phyloP scores from a whole-genome alignment of 2,797 vertebrate species.

The Malacoctenus gilli region DNA sequence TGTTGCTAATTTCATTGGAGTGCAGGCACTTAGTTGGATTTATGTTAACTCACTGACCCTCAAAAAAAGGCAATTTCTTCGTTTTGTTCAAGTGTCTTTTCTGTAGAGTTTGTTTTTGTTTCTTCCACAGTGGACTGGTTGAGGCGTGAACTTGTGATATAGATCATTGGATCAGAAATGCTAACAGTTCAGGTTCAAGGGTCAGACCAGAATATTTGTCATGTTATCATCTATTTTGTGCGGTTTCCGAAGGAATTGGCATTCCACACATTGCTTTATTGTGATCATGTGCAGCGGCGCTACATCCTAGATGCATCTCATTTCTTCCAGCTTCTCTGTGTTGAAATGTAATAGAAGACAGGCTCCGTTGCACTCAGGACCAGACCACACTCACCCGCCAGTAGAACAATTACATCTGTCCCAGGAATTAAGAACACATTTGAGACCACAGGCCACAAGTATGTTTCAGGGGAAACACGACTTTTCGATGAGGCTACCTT shows the following conservation, averaged over 20 bases:
- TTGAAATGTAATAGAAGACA: slow-evolving; percentile 57
- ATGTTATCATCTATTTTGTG: slow-evolving; percentile 19
- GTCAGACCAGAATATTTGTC: slow-evolving; percentile 23
- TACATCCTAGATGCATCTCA: slow-evolving; percentile 31
- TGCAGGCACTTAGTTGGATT: slow-evolving; percentile 22
- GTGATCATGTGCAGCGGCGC: slow-evolving; percentile 17
- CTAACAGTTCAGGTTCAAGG: slow-evolving; percentile 26
- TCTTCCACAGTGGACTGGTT: slow-evolving; percentile 9
- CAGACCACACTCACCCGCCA: slow-evolving; percentile 51
- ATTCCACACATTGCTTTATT: slow-evolving; percentile 31
- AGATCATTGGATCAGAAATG: slow-evolving; percentile 22
- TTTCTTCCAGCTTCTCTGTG: slow-evolving; percentile 40
- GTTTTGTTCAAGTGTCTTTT: slow-evolving; percentile 15
- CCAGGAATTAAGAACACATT: slow-evolving; percentile 68
- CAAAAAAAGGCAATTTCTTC: slow-evolving; percentile 7
- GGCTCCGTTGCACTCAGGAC: slow-evolving; percentile 35
- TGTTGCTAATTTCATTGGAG: slow-evolving; percentile 36
- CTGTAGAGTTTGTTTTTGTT: background rate
- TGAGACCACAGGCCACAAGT: slow-evolving; percentile 64
- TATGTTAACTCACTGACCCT: slow-evolving; percentile 25
- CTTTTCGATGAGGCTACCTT: slow-evolving; percentile 55
- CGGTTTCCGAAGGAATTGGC: slow-evolving; percentile 29
- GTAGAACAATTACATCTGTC: slow-evolving; percentile 68
- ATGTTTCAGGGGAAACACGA: slow-evolving; percentile 47
- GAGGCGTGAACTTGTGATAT: slow-evolving; percentile 13